Evolutionary conservation across 2,888 invertebrate species (phyloP).

Genomic region (Caenorhabditis sulstoni): DNA sequence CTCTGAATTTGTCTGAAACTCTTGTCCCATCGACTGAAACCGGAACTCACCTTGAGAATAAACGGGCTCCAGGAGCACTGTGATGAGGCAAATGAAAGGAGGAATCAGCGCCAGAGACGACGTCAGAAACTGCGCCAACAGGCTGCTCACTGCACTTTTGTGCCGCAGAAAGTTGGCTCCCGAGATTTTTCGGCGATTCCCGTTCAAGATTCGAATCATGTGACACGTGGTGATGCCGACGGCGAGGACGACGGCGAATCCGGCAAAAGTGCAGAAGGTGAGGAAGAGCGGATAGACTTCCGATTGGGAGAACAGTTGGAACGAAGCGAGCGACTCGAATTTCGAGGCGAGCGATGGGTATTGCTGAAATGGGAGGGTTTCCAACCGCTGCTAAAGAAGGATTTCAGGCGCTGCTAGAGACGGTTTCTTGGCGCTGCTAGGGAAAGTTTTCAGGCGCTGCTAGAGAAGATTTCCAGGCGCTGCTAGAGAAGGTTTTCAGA

Average conservation of each 20-base stretch:
- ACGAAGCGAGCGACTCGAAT: not conserved
- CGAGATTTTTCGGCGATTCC: slow-evolving; percentile 12
- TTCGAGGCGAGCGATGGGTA: not conserved
- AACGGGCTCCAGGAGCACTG: not conserved
- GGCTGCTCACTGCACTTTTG: slow-evolving; percentile 7
- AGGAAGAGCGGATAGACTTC: slow-evolving; percentile 9
- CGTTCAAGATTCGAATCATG: slow-evolving; percentile 15
- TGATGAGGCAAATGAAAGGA: slow-evolving; percentile 3
- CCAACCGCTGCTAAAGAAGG: no score
- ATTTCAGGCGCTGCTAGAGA: no score
- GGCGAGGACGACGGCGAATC: not conserved
- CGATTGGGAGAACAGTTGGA: slow-evolving; percentile 5
- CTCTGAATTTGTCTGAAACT: not conserved
- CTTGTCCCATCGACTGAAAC: not conserved
- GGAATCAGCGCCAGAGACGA: not conserved
- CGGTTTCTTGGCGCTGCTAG: no score
- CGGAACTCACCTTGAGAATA: slow-evolving; percentile 1
- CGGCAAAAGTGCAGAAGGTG: not conserved
- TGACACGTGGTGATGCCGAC: slow-evolving; percentile 4
- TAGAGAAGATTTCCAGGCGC: no score
- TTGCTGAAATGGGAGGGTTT: not conserved
- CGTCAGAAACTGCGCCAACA: slow-evolving; percentile 12
- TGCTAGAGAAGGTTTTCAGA: no score
- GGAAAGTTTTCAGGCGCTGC: no score
- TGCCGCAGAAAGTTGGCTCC: slow-evolving; percentile 9